Evolutionary conservation across 2,113 vertebrate species (phyloP).

Genomic region (Agapornis roseicollis): DNA sequence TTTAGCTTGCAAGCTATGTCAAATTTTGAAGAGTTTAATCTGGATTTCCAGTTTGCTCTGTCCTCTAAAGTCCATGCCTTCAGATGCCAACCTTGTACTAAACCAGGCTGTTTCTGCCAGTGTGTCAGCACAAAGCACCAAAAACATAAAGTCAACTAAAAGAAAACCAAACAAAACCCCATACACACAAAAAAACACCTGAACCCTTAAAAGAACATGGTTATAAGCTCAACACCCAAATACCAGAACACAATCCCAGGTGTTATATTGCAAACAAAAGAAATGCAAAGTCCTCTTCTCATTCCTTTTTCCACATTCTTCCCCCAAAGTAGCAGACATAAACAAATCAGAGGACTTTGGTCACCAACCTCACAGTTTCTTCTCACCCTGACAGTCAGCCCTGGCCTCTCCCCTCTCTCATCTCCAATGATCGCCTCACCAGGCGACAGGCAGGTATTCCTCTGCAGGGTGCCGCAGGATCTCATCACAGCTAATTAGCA

Average conservation of each 20-base stretch:
- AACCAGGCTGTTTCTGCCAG: background rate
- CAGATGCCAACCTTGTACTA: background rate
- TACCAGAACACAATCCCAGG: fast-evolving
- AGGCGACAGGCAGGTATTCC: background rate
- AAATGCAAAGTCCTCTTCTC: background rate
- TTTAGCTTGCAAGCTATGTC: background rate
- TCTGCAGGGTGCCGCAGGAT: background rate
- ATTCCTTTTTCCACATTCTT: fast-evolving
- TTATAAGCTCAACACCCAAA: background rate
- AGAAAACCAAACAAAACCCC: background rate
- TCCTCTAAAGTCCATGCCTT: background rate
- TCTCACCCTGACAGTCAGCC: fast-evolving
- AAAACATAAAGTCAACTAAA: background rate
- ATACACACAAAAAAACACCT: fast-evolving
- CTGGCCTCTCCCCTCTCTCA: background rate
- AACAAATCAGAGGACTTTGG: fast-evolving
- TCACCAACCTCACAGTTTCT: background rate
- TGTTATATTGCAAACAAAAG: background rate
- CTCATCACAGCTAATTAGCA: background rate
- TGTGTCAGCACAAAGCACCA: background rate
- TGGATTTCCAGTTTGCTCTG: background rate
- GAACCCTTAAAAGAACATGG: background rate
- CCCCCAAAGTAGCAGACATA: background rate
- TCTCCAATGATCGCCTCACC: fast-evolving
- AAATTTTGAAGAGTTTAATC: background rate